Conservation (phyloP, 1,140 invertebrate species). For the Drosophila eugracilis region DNA sequence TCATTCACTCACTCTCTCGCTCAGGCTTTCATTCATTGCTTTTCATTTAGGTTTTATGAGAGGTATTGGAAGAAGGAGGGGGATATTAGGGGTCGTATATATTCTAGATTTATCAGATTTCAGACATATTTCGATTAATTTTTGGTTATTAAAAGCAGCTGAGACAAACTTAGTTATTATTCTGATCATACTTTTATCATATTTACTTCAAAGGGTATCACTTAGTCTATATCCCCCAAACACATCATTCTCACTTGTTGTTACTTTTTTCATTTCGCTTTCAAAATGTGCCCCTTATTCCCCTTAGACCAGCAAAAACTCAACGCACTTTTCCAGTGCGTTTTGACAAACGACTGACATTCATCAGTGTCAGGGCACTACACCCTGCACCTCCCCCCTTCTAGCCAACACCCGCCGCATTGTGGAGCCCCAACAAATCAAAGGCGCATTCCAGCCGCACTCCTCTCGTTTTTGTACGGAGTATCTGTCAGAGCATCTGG, state of each 20-base stretch:
- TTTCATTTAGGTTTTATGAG: constrained; percentile 44
- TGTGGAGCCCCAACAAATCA: constrained; percentile 72
- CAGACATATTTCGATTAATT: too few species aligned
- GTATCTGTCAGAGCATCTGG: constrained; percentile 70
- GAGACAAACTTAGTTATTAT: too few species aligned
- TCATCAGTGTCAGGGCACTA: constrained; percentile 72
- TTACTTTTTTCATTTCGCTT: constrained; percentile 63
- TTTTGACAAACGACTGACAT: constrained; percentile 83
- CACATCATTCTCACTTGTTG: constrained; percentile 26
- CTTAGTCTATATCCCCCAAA: not conserved
- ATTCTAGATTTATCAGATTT: too few species aligned
- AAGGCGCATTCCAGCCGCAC: constrained; percentile 73
- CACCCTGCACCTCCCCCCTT: not conserved
- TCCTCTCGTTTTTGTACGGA: constrained; percentile 33
- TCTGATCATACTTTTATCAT: too few species aligned
- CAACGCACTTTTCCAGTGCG: constrained; percentile 74
- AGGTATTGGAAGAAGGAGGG: not conserved
- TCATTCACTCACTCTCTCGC: constrained; percentile 27
- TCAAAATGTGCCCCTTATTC: constrained; percentile 10
- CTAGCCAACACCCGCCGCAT: constrained; percentile 13
- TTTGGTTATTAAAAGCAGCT: too few species aligned
- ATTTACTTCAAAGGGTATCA: too few species aligned
- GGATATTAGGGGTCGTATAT: constrained; percentile 18
- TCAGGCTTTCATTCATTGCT: constrained; percentile 57
- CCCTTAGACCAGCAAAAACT: constrained; percentile 36